Conservation (phyloP, 2,888 invertebrate genomes). For the Nomada lathburiana region DNA sequence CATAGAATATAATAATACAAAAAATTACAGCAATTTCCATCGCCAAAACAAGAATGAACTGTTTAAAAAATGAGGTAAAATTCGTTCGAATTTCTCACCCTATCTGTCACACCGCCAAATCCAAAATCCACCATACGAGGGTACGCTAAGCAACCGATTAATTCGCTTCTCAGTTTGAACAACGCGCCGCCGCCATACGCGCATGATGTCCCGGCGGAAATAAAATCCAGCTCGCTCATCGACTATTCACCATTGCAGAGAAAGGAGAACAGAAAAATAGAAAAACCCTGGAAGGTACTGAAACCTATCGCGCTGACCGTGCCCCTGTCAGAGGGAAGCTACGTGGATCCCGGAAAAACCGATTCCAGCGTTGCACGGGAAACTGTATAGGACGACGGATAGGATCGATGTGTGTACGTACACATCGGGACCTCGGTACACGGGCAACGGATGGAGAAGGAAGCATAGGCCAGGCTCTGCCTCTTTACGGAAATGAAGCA, state of each 20-base stretch:
- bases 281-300: slow-evolving; percentile 11
- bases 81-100: too few relatives aligned
- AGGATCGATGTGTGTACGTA: slow-evolving; percentile 45
- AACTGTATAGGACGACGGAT: slow-evolving; percentile 31
- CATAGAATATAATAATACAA: too few relatives aligned
- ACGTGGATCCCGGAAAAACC: slow-evolving; percentile 53
- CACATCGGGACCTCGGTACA: slow-evolving; percentile 4
- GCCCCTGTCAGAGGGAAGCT: slow-evolving; percentile 27
- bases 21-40: too few relatives aligned
- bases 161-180: background rate
- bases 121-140: too few relatives aligned
- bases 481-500: slow-evolving; percentile 76
- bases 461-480: slow-evolving; percentile 65
- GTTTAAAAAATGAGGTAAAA: too few relatives aligned
- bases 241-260: background rate
- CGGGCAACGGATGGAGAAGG: slow-evolving; percentile 63
- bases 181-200: background rate
- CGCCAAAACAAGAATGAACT: too few relatives aligned
- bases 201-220: background rate
- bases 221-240: background rate
- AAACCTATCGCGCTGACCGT: slow-evolving; percentile 19
- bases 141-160: background rate
- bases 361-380: slow-evolving; percentile 36
- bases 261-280: background rate
- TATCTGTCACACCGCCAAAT: too few relatives aligned